Evolutionary conservation across 1,140 invertebrate genomes (phyloP), one percentile per base, ranked within the genome.

Genomic region (Hylaeus volcanicus): DNA sequence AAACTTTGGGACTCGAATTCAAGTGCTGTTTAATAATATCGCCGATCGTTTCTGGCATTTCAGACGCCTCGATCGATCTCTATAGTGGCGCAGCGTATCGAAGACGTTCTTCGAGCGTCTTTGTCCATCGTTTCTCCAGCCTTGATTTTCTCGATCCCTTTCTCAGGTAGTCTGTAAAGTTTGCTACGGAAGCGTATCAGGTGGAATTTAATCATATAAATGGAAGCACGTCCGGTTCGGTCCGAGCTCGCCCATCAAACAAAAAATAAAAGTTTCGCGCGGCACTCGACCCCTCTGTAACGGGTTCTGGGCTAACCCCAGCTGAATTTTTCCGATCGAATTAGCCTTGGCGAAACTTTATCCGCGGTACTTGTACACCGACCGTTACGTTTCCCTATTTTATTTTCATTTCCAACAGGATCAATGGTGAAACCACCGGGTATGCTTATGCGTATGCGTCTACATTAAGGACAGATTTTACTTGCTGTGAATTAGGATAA

Each of bases 191-290:
- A 72, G 73, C 64, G 85, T 88, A 88, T 88, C 86, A 86, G 84
- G 84, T 88, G 77, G 82, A 88, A 88, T 89, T 89, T 88, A 88
- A 89, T 89, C 88, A 86, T 88, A 88, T 83, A 89, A 89, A 89
- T 89, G 88, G 88, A 89, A 75, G 80, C 73, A 75, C 81, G 85
- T 82, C 79, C 86, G 64, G 55, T 55, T 58, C 26, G 80, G 58
- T 70, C 51, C 73, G 58, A 79, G 60, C 81, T 79, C 83, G 48
- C 63, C 14, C 63, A 41, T 58, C 60, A 77, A 72, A 74, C 45
- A 53, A 82, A 88, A 88, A 88, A 88, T 86, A 88, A 88, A 88
- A 88, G 73, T 88, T 88, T 73, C 79, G 64, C 81, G 74, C 61
- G 76, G 76, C 65, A 15, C 3, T 48, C 41, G 41, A 43, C 14